phyloP scores from a whole-genome alignment of 64 coral and sea anemone genomes.

The Astreopora myriophthalma region DNA sequence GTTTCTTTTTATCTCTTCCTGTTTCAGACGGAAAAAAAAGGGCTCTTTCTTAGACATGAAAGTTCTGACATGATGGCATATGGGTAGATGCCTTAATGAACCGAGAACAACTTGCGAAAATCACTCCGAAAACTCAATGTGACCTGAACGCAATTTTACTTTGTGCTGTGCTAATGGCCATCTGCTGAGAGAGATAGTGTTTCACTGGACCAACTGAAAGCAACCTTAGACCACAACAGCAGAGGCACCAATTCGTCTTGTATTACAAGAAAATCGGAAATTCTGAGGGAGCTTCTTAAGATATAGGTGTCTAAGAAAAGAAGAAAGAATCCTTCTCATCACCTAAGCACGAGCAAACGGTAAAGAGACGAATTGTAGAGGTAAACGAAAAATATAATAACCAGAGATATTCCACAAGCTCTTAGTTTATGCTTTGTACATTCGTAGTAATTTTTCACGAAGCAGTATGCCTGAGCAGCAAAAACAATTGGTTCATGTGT shows the following conservation, averaged over 20 bases:
- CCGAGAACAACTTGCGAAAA: neutral
- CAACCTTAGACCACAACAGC: neutral
- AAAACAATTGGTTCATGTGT: neutral
- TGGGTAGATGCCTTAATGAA: neutral
- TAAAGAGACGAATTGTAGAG: neutral
- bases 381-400: too few species aligned
- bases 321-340: neutral
- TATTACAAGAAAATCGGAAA: neutral
- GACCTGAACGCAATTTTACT: neutral
- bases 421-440: neutral
- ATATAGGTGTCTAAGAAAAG: neutral
- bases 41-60: neutral
- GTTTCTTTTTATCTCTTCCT: neutral
- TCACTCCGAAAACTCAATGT: neutral
- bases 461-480: too few species aligned
- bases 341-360: neutral
- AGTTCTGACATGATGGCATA: neutral
- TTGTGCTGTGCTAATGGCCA: neutral
- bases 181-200: neutral
- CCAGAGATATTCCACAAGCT: neutral
- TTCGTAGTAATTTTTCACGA: neutral
- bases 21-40: constrained; percentile 13
- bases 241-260: neutral
- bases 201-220: neutral
- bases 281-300: neutral